Evolutionary conservation across 2,888 invertebrate species (phyloP).

Genomic region (Ornithoptera priamus): DNA sequence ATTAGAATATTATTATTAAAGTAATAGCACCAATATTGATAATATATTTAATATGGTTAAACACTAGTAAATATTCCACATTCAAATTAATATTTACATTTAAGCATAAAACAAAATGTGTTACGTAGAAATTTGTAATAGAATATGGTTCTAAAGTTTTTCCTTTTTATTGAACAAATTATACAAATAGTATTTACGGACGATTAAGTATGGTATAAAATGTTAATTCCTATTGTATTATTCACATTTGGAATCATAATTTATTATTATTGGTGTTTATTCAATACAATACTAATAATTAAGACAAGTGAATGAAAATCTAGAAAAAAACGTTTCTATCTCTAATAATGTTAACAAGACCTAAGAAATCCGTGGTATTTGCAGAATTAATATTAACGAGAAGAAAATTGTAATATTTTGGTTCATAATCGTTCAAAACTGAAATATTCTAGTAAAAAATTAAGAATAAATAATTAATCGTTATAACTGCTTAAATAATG

Average conservation of each 20-base stretch:
- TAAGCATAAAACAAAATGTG: conserved; percentile 7
- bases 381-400: too few species aligned
- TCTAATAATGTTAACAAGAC: too few species aligned
- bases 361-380: too few species aligned
- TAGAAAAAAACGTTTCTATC: too few species aligned
- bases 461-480: conserved; percentile 44
- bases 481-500: conserved; percentile 38
- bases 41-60: conserved; percentile 10
- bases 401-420: neutral
- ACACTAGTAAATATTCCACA: conserved; percentile 16
- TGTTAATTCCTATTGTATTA: too few species aligned
- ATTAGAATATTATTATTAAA: neutral
- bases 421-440: conserved; percentile 19
- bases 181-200: too few species aligned
- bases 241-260: too few species aligned
- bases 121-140: conserved; percentile 14
- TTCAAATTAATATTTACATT: conserved; percentile 9
- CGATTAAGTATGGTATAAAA: too few species aligned
- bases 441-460: conserved; percentile 26
- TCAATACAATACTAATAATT: too few species aligned
- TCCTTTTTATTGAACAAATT: neutral
- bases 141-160: neutral
- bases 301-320: too few species aligned
- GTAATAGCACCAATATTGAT: conserved; percentile 19
- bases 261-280: too few species aligned